Base-by-base conservation (phyloP, 2,797 vertebrate species). In the Thaleichthys pacificus region DNA sequence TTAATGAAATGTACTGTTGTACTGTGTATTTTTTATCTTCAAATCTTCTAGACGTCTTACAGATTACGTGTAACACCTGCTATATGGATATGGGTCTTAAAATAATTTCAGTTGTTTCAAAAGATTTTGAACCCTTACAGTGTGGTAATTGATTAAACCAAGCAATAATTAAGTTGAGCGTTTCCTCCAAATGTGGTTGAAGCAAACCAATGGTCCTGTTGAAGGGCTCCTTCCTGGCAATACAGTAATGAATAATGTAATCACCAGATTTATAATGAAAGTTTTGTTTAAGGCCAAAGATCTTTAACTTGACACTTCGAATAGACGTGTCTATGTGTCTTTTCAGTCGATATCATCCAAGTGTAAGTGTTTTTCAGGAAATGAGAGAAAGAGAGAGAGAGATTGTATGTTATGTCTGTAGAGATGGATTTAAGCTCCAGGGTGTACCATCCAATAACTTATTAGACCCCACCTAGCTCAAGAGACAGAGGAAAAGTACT, bases 91-190 rank as follows among this genome's bases (percentile, higher is more conserved):
- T 47, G 12, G 42, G 42, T 47, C 42, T 47, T 42, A 42, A 47
- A 47, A 47, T 47, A 2, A 47, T 47, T 14, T 47, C 42, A 65
- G 35, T 66, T 38, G 63, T 42, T 8, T 14, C 77, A 26, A 26
- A 64, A 75, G 66, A 63, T 63, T 64, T 51, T 77, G 66, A 47
- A 69, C 76, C 57, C 6, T 3, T 56, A 5, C 26, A 21, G 22
- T 6, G 42, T 42, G 9, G 9, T 42, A 42, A 11, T 42, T 42
- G 38, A 11, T 42, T 42, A 42, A 42, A 42, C 38, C 38, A 42
- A 42, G 38, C 38, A 42, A 42, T 2, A 11, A 42, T 42, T 35
- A 35, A 6, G 8, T 35, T 35, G 32, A 35, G 32, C 5, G 32
- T 35, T 35, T 54, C 51, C 51, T 54, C 51, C 17, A 8, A 19